Evolutionary conservation across 2,888 invertebrate species (phyloP).

Genomic region (Phrixothrix hirtus): DNA sequence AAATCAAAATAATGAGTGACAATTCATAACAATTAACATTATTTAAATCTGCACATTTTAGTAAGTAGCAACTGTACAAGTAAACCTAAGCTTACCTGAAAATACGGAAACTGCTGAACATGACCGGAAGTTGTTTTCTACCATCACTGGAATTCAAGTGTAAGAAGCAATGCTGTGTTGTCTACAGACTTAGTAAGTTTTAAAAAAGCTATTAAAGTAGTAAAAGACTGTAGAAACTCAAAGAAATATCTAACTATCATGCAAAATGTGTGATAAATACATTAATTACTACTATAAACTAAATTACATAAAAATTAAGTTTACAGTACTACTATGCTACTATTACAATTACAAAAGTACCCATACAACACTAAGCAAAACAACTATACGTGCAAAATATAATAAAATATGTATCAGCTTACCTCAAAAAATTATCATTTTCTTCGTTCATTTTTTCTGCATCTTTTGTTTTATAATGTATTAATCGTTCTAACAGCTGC

Average conservation of each 20-base stretch:
- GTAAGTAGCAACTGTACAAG: not conserved
- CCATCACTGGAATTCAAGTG: conserved; percentile 70
- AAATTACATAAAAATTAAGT: no score
- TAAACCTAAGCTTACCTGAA: conserved; percentile 65
- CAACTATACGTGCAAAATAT: no score
- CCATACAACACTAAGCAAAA: no score
- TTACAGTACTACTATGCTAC: no score
- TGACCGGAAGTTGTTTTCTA: conserved; percentile 70
- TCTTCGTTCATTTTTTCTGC: conserved; percentile 96
- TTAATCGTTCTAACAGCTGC: conserved; percentile 80
- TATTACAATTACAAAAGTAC: no score
- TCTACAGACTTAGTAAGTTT: conserved; percentile 26
- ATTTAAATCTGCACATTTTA: conserved; percentile 5
- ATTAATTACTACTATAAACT: no score
- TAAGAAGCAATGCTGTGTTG: conserved; percentile 40
- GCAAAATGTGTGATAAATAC: no score
- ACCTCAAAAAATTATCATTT: conserved; percentile 91
- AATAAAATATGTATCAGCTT: no score
- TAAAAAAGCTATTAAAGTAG: conserved; percentile 49
- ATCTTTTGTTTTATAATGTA: conserved; percentile 91
- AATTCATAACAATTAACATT: not conserved
- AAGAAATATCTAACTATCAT: conserved; percentile 42
- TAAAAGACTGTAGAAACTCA: conserved; percentile 53
- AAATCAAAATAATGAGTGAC: conserved; percentile 48
- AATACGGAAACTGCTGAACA: conserved; percentile 72